Base-by-base conservation (phyloP, 2,888 invertebrate species). In the Stenchaetothrips biformis region DNA sequence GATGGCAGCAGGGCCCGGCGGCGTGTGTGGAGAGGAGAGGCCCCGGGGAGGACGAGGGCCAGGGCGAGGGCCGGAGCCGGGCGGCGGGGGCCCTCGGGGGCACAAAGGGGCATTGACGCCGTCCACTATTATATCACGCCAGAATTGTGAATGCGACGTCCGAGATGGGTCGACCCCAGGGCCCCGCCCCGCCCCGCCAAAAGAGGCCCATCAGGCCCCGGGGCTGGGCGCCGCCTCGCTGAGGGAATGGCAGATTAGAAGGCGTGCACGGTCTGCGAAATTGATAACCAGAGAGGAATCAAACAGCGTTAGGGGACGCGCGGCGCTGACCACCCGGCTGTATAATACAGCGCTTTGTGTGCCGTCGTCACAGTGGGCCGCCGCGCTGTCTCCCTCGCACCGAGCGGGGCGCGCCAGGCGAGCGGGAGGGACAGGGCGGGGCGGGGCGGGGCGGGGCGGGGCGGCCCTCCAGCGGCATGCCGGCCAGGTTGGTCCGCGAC, bases 231-330 rank as follows among this genome's bases (percentile, higher is more conserved):
- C 59, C 13, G 16, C 62, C 67, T 25, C 7, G 25, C 67, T 74
- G 67, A 74, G 67, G 67, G 67, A 74, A 74, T 74, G 67, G 21
- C 67, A 74, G 67, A 74, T 74, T 74, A 74, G 67, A 25, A 74
- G 67, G 25, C 67, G 25, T 74, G 67, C 25, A 74, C 67, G 67
- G 67, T 74, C 67, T 21, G 67, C 67, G 21, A 74, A 74, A 74
- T 74, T 74, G 67, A 74, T 74, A 74, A 74, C 67, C 67, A 74
- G 67, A 74, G 67, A 74, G 67, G 67, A 74, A 74, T 74, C 67
- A 74, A 74, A 74, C 67, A 74, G 25, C 67, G 67, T 74, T 74
- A 74, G 67, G 67, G 16, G 25, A 25, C 11, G 67, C 67, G 21
- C 67, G 67, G 67, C 25, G 21, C 21, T 74, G 67, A 25, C 67